phyloP scores from a whole-genome alignment of 2,888 invertebrate species.

The Alviniconcha strummeri region DNA sequence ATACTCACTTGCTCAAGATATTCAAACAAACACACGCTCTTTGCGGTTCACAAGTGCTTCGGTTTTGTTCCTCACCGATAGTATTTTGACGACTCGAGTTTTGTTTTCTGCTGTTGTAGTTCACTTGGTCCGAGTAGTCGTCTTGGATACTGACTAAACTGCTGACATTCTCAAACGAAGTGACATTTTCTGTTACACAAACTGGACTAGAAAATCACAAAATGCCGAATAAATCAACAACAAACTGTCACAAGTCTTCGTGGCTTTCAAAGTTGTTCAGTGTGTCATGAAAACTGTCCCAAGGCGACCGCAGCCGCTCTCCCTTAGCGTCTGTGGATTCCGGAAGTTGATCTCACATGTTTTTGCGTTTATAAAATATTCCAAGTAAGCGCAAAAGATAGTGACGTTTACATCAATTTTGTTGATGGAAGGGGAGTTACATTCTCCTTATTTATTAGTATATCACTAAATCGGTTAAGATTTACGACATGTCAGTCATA shows the following conservation, averaged over 20 bases:
- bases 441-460: not conserved
- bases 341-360: constrained; percentile 27
- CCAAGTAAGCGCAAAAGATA: too few relatives aligned
- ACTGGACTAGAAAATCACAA: not conserved
- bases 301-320: constrained; percentile 14
- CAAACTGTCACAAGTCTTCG: not conserved
- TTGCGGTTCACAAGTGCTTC: too few relatives aligned
- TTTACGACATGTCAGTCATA: too few relatives aligned
- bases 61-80: too few relatives aligned
- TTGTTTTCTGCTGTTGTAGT: not conserved
- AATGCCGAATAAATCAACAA: not conserved
- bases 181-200: not conserved
- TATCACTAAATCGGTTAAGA: too few relatives aligned
- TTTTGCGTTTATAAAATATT: not conserved
- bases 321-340: constrained; percentile 32
- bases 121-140: constrained; percentile 10
- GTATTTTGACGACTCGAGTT: not conserved
- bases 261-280: not conserved
- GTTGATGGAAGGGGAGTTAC: not conserved
- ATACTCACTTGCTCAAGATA: too few relatives aligned
- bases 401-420: not conserved
- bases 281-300: not conserved
- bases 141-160: constrained; percentile 31
- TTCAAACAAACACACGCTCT: too few relatives aligned
- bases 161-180: not conserved